Percentiles rank a stretch among this genome's conserved stretches.
Evolutionary conservation across 2,113 vertebrate genomes (phyloP).

Genomic region (Ciconia stormi): DNA sequence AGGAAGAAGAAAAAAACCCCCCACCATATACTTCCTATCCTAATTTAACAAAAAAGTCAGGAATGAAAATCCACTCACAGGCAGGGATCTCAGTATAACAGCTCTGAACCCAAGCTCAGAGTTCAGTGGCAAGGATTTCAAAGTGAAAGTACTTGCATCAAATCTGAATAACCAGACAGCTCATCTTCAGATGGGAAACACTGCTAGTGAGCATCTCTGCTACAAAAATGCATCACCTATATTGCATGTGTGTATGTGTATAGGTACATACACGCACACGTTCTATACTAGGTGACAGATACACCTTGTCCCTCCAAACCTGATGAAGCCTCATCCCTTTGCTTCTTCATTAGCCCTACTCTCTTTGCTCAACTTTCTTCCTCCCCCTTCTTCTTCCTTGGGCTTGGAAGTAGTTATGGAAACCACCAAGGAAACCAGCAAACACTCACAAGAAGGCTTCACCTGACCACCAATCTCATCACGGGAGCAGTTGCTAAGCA

Average conservation of each 20-base stretch:
- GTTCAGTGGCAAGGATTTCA: neutral
- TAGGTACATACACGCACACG: fast-evolving
- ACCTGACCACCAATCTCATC: neutral
- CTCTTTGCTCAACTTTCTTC: neutral
- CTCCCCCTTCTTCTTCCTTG: neutral
- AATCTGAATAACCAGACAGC: neutral
- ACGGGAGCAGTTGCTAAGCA: neutral
- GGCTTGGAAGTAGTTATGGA: neutral
- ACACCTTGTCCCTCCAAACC: neutral
- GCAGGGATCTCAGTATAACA: neutral
- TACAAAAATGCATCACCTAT: neutral
- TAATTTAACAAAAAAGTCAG: neutral
- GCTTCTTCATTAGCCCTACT: neutral
- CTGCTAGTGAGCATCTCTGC: too few species aligned
- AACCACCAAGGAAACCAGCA: neutral
- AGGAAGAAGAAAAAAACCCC: neutral
- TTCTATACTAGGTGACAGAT: neutral
- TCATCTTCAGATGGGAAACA: neutral
- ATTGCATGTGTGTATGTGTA: fast-evolving
- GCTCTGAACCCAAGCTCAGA: neutral
- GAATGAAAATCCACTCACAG: neutral
- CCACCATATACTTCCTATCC: neutral
- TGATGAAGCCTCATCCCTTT: neutral
- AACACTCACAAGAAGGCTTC: neutral
- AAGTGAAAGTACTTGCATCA: neutral